Evolutionary conservation across 2,888 invertebrate genomes (phyloP).

Genomic region (Rhagonycha fulva): DNA sequence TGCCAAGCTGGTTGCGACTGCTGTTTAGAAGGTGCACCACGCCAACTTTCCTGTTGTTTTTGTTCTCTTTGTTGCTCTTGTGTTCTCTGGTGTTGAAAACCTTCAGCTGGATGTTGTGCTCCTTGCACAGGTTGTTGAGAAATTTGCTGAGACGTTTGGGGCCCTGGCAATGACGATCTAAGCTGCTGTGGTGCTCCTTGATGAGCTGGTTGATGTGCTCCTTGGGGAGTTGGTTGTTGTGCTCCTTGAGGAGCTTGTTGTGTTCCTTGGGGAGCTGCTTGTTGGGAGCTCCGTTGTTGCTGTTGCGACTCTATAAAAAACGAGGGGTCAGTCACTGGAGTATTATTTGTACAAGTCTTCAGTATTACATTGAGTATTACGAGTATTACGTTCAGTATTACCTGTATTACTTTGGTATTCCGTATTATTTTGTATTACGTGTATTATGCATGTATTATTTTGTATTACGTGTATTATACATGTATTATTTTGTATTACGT

Average conservation of each 20-base stretch:
- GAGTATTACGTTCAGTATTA: too few relatives aligned
- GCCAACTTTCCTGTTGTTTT: neutral
- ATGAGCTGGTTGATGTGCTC: neutral
- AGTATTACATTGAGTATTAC: too few relatives aligned
- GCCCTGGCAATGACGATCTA: too few relatives aligned
- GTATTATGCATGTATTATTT: too few relatives aligned
- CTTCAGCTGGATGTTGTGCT: neutral
- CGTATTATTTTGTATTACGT: too few relatives aligned
- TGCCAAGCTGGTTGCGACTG: neutral
- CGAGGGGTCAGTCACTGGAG: too few relatives aligned
- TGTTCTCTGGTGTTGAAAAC: neutral
- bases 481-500: too few relatives aligned
- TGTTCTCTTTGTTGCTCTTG: neutral
- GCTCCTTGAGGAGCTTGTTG: neutral
- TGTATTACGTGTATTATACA: too few relatives aligned
- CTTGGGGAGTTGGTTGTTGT: neutral
- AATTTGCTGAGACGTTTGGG: too few relatives aligned
- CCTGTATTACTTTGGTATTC: too few relatives aligned
- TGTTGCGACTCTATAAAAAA: neutral
- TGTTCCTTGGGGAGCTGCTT: neutral
- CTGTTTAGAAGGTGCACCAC: neutral
- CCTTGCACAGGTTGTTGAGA: neutral
- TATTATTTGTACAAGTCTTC: too few relatives aligned
- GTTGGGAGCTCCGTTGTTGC: too few relatives aligned
- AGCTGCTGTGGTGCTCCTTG: neutral